Evolutionary conservation across 2,113 vertebrate genomes (phyloP).

Genomic region (Phalacrocorax pelagicus): DNA sequence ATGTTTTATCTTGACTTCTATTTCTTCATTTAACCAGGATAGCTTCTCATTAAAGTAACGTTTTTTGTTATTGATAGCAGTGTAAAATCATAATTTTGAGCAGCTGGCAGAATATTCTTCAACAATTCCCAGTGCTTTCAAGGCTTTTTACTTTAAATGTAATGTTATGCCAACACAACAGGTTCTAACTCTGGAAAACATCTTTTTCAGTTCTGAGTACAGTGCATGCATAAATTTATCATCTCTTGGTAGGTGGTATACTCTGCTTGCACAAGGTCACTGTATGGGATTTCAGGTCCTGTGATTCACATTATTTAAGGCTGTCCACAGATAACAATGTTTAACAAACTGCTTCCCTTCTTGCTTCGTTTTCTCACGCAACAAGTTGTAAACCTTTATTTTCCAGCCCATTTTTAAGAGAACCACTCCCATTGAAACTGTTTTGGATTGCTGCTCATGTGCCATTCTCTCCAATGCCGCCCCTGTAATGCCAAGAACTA

Average conservation of each 20-base stretch:
- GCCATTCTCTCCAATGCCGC: not conserved
- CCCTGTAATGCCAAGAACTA: not conserved
- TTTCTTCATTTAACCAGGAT: slow-evolving; percentile 19
- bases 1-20: not conserved
- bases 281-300: accelerated
- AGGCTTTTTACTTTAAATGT: slow-evolving; percentile 44
- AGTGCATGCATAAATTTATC: not conserved
- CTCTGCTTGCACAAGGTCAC: slow-evolving; percentile 11
- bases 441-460: not conserved
- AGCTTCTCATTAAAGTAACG: slow-evolving; percentile 11
- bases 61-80: slow-evolving; percentile 59
- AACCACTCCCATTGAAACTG: not conserved
- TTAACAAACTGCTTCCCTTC: slow-evolving; percentile 32
- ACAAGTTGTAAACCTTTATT: not conserved
- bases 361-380: not conserved
- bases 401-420: not conserved
- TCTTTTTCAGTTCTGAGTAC: slow-evolving; percentile 8
- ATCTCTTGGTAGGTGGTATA: not conserved
- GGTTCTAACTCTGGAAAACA: slow-evolving; percentile 61
- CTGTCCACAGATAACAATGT: not conserved
- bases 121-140: slow-evolving; percentile 50
- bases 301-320: not conserved
- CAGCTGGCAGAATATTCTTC: slow-evolving; percentile 51
- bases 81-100: slow-evolving; percentile 43
- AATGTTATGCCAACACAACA: slow-evolving; percentile 63